Percentiles rank a stretch among this genome's conserved stretches.
Conservation (phyloP, 2,797 vertebrate genomes). For the Distichodus sexfasciatus region DNA sequence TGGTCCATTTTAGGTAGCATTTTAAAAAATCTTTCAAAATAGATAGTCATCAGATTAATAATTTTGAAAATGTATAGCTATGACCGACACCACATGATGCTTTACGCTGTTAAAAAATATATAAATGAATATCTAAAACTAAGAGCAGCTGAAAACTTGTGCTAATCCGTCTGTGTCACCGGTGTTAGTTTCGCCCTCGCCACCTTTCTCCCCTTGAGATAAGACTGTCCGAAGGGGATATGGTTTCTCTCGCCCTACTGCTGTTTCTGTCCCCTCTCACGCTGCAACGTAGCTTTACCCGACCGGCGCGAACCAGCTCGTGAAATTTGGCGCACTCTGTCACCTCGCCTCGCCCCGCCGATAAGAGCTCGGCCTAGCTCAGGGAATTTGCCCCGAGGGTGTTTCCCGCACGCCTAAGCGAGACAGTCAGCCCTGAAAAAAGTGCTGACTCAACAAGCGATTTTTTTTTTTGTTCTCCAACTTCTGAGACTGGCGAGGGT, state of each 20-base stretch:
- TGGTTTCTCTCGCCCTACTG: slow-evolving; percentile 51
- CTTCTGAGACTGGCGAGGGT: too few relatives aligned
- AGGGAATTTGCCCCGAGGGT: slow-evolving; percentile 36
- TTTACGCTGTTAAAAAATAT: neutral
- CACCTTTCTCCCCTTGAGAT: slow-evolving; percentile 38
- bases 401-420: neutral
- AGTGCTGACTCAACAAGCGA: too few relatives aligned
- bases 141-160: neutral
- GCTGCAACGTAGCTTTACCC: slow-evolving; percentile 42
- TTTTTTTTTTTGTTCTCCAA: too few relatives aligned
- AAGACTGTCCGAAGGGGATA: slow-evolving; percentile 31
- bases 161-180: neutral
- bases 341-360: slow-evolving; percentile 51
- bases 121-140: neutral
- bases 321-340: slow-evolving; percentile 53
- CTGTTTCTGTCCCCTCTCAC: slow-evolving; percentile 53
- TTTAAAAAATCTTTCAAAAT: too few relatives aligned
- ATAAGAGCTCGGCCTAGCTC: slow-evolving; percentile 60
- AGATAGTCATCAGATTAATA: too few relatives aligned
- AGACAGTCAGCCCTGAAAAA: neutral
- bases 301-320: slow-evolving; percentile 71
- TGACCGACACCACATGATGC: neutral
- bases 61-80: too few relatives aligned
- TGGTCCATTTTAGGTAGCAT: too few relatives aligned
- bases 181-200: neutral